Percentiles rank a stretch among this genome's conserved stretches.
Evolutionary conservation across 2,113 vertebrate species (phyloP).

Genomic region (Cynopterus brachyotis): DNA sequence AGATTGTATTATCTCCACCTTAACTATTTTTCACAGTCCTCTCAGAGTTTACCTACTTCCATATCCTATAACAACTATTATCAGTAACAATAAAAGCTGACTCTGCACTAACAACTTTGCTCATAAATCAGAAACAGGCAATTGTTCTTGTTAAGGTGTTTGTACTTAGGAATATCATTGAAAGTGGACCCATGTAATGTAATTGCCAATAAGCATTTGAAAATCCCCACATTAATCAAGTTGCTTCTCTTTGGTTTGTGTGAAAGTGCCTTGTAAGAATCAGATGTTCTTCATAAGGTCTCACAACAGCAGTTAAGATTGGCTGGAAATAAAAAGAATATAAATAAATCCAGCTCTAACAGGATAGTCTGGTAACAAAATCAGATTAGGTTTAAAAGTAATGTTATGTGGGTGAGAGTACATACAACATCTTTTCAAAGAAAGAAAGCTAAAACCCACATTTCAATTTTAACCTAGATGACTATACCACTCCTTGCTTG

Average conservation of each 20-base stretch:
- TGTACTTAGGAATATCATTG: neutral
- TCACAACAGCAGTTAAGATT: neutral
- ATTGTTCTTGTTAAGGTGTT: neutral
- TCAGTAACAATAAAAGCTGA: neutral
- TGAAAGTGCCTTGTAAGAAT: neutral
- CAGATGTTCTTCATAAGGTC: neutral
- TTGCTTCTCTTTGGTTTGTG: neutral
- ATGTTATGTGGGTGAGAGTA: neutral
- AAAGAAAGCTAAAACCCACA: neutral
- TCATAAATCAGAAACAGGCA: neutral
- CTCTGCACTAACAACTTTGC: neutral
- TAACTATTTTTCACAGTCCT: neutral
- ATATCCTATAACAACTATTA: neutral
- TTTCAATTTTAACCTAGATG: neutral
- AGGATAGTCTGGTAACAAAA: neutral
- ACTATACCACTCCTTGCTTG: neutral
- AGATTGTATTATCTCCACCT: neutral
- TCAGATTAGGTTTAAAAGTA: neutral
- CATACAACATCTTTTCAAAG: neutral
- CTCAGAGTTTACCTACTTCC: neutral
- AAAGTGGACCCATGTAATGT: neutral
- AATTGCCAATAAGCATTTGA: neutral
- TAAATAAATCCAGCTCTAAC: neutral
- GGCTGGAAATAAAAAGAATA: neutral
- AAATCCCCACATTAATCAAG: neutral